Evolutionary conservation across 2,113 vertebrate genomes (phyloP).

Genomic region (Oncorhynchus tshawytscha): DNA sequence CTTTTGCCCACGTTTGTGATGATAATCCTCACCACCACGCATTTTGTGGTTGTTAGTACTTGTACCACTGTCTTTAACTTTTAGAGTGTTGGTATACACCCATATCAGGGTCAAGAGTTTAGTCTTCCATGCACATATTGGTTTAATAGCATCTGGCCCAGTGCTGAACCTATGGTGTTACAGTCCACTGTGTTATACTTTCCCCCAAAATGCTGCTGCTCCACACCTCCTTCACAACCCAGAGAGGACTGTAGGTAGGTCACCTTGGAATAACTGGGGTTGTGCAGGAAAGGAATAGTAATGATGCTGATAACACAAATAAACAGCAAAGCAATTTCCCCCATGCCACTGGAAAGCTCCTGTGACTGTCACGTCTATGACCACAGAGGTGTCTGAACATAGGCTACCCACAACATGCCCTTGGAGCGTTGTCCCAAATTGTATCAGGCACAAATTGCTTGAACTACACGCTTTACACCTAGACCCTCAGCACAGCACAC

Average conservation of each 20-base stretch:
- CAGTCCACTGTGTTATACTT: too few species aligned
- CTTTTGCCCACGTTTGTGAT: neutral
- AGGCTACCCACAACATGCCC: conserved; percentile 28
- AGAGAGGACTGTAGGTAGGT: conserved; percentile 20
- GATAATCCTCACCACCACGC: neutral
- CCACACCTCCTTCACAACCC: conserved; percentile 19
- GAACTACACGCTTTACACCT: conserved; percentile 54
- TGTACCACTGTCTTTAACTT: too few species aligned
- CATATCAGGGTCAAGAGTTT: too few species aligned
- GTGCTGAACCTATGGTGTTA: too few species aligned
- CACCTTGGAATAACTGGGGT: conserved; percentile 41
- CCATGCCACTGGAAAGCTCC: conserved; percentile 37
- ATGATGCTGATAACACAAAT: conserved; percentile 50
- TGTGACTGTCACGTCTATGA: conserved; percentile 50
- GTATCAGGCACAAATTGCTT: conserved; percentile 69
- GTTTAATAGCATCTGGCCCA: too few species aligned
- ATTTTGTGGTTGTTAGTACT: too few species aligned
- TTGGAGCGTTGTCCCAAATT: conserved; percentile 62
- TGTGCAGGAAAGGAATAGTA: conserved; percentile 36
- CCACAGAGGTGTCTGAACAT: conserved; percentile 56
- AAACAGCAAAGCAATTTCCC: conserved; percentile 24
- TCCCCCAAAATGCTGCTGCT: too few species aligned
- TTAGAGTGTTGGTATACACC: too few species aligned
- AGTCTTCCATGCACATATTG: too few species aligned
- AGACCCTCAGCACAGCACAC: conserved; percentile 23